A percentile compares a stretch with the other conserved stretches of the same genome.
phyloP scores from a whole-genome alignment of 2,113 vertebrate genomes.

The Manacus vitellinus region DNA sequence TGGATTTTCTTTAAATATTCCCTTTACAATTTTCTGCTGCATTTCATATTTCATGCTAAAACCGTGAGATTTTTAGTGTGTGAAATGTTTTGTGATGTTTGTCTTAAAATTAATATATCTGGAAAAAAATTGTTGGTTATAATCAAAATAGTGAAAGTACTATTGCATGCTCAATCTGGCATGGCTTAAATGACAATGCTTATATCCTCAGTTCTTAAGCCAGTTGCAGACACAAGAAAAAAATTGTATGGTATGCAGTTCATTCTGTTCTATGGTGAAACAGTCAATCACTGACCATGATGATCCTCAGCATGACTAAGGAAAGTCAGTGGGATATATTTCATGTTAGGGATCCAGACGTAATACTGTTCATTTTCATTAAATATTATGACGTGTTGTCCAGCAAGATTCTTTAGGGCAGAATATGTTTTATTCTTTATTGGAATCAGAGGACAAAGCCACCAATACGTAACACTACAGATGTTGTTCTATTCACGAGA shows the following conservation, averaged over 20 bases:
- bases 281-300: neutral
- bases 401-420: neutral
- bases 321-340: neutral
- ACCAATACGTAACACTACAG: neutral
- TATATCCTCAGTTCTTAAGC: neutral
- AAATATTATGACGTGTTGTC: neutral
- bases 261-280: neutral
- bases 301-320: neutral
- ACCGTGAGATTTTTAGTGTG: neutral
- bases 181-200: neutral
- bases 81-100: neutral
- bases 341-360: neutral
- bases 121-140: neutral
- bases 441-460: neutral
- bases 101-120: neutral
- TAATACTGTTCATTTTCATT: neutral
- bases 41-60: neutral
- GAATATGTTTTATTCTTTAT: neutral
- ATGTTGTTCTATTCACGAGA: neutral
- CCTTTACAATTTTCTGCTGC: neutral
- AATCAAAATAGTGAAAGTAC: neutral
- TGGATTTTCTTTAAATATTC: neutral
- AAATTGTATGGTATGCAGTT: neutral
- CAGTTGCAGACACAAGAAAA: neutral
- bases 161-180: neutral